phyloP scores from a whole-genome alignment of 2,113 vertebrate species.

The Verasper variegatus region DNA sequence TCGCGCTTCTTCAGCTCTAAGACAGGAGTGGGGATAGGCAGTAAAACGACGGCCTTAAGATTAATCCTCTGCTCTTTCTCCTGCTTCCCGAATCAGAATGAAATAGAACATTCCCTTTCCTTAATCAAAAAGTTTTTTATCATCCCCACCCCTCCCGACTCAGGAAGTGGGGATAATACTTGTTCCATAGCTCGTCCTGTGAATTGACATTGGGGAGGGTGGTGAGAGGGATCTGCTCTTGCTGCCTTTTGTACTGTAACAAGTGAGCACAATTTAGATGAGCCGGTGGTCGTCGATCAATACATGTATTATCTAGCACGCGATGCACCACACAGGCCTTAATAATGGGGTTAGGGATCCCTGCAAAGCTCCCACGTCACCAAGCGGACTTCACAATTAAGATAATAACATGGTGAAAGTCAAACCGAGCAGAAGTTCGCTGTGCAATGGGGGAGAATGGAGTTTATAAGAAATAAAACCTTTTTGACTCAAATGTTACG shows the following conservation, averaged over 20 bases:
- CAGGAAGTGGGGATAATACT: constrained; percentile 72
- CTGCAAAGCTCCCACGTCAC: constrained; percentile 40
- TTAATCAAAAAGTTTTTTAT: constrained; percentile 84
- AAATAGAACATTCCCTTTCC: constrained; percentile 79
- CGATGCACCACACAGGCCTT: constrained; percentile 53
- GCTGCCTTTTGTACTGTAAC: constrained; percentile 75
- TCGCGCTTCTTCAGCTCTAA: constrained; percentile 71
- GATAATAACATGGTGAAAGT: constrained; percentile 50
- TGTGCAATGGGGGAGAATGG: background rate
- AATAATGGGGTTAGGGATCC: constrained; percentile 59
- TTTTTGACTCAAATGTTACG: background rate
- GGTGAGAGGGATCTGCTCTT: constrained; percentile 67
- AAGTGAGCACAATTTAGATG: constrained; percentile 70
- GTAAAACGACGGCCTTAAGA: constrained; percentile 83
- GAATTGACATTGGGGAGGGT: constrained; percentile 73
- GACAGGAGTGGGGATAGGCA: constrained; percentile 78
- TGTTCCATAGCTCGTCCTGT: constrained; percentile 58
- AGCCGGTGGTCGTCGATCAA: constrained; percentile 60
- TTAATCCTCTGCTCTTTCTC: constrained; percentile 80
- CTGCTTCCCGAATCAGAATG: constrained; percentile 76
- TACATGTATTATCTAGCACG: constrained; percentile 64
- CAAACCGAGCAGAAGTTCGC: constrained; percentile 39
- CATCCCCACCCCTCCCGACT: constrained; percentile 59
- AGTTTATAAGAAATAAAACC: background rate
- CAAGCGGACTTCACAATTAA: constrained; percentile 58